Conservation (phyloP, 1,140 invertebrate genomes). For the Vanessa tameamea region DNA sequence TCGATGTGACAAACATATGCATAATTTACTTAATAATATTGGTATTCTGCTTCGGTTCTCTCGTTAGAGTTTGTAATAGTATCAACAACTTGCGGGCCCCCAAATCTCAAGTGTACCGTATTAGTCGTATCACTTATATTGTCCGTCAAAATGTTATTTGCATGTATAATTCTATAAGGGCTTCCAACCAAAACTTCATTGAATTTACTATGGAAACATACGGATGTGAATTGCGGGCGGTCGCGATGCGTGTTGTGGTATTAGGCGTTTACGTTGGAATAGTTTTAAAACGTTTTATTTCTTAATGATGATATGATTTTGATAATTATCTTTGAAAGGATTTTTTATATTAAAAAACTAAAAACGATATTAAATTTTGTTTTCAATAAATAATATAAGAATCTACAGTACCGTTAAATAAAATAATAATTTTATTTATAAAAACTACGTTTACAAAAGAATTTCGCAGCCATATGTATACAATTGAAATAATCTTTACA, state of each 20-base stretch:
- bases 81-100: constrained; percentile 26
- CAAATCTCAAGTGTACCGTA: constrained; percentile 27
- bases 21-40: not conserved
- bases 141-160: constrained; percentile 46
- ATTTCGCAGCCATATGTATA: not conserved
- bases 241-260: not conserved
- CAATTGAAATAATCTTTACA: not conserved
- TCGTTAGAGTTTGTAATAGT: constrained; percentile 2
- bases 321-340: no score
- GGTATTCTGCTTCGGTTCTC: not conserved
- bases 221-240: not conserved
- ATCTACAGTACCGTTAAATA: no score
- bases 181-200: constrained; percentile 22
- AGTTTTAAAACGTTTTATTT: not conserved
- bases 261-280: not conserved
- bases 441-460: not conserved
- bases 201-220: constrained; percentile 21
- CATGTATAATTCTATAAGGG: constrained; percentile 42
- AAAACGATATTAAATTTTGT: no score
- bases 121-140: constrained; percentile 39
- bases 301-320: not conserved
- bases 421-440: not conserved
- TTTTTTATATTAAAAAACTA: no score
- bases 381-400: no score
- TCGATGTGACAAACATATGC: no score